Conservation (phyloP, 2,797 vertebrate species). For the Sebastes trivittatus region DNA sequence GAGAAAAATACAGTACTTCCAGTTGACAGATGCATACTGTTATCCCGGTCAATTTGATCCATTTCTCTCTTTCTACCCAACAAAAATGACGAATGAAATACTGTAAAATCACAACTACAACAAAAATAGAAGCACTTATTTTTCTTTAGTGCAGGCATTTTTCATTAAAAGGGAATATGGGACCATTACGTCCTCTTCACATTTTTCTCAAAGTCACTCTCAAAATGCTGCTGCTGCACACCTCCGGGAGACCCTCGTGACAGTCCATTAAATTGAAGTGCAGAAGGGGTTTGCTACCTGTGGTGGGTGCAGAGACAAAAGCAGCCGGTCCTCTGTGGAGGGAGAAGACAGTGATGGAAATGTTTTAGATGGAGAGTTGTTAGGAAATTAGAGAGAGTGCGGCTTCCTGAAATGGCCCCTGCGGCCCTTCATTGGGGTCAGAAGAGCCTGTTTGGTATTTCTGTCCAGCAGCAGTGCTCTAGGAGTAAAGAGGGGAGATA, state of each 20-base stretch:
- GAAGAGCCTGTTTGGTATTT: constrained; percentile 66
- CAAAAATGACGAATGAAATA: neutral
- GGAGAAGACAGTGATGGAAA: constrained; percentile 58
- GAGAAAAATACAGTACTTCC: neutral
- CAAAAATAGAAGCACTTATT: neutral
- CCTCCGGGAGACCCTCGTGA: constrained; percentile 44
- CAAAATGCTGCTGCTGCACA: constrained; percentile 26
- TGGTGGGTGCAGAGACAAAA: constrained; percentile 38
- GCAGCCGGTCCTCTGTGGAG: constrained; percentile 43
- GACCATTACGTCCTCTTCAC: constrained; percentile 5
- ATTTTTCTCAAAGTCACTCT: constrained; percentile 51
- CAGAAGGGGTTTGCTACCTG: constrained; percentile 32
- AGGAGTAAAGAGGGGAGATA: constrained; percentile 58
- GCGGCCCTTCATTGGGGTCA: constrained; percentile 25
- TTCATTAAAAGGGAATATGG: constrained; percentile 3
- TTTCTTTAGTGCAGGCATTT: neutral
- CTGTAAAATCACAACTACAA: neutral
- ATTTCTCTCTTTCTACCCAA: neutral
- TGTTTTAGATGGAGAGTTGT: constrained; percentile 42
- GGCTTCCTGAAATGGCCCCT: constrained; percentile 50
- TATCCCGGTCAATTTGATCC: neutral
- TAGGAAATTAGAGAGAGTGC: constrained; percentile 52
- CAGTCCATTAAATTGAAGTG: constrained; percentile 60
- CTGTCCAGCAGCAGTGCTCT: constrained; percentile 48
- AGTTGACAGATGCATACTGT: neutral